Evolutionary conservation across 1,140 invertebrate species (phyloP), one percentile per base, ranked within the genome.

Genomic region (Drosophila ogumai): DNA sequence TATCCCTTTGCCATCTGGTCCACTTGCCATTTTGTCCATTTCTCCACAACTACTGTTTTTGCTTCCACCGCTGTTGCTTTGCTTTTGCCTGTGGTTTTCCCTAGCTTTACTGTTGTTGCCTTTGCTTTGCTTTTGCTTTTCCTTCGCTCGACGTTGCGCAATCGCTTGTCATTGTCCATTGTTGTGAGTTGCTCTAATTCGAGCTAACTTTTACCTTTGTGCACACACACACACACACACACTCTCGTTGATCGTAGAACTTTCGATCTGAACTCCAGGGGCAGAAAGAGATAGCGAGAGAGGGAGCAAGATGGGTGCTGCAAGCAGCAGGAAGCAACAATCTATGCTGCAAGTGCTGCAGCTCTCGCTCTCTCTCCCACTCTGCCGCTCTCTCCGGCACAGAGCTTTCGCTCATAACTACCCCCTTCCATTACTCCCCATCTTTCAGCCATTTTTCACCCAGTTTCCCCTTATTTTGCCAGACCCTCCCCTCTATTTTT

Each of bases 191-290:
- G 81, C 81, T 82, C 79, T 69, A 82, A 66, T 87, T 77, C 64
- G 69, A 82, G 79, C 82, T 77, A 66, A 82, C 79, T 82, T 87
- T 87, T 87, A 80, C 82, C 84, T 82, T 79, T 88, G 32, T 38
- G 44, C 67, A 72, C 55, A 59, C 19, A 60, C 59, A 61, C 40
- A 31, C 43, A 81, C 22, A 47, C 54, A 32, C 54, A 28, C 32
- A 13, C 44, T 22, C 44, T 28, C 36, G 10, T 47, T 34, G 73
- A 76, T 76, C 74, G 64, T 52, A 76, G 73, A 76, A 76, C 54
- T 65, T 65, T 65, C 55, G 65, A 72, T 72, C 54, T 58, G 44
- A 55, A 55, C 57, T 75, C 50, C 54, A 47, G 28, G 22, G 50
- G 6, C 25, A 31, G 44, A 69, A 28, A 25, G 50, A 12, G 65